Conservation (phyloP, 2,888 invertebrate genomes). For the Formica aserva region DNA sequence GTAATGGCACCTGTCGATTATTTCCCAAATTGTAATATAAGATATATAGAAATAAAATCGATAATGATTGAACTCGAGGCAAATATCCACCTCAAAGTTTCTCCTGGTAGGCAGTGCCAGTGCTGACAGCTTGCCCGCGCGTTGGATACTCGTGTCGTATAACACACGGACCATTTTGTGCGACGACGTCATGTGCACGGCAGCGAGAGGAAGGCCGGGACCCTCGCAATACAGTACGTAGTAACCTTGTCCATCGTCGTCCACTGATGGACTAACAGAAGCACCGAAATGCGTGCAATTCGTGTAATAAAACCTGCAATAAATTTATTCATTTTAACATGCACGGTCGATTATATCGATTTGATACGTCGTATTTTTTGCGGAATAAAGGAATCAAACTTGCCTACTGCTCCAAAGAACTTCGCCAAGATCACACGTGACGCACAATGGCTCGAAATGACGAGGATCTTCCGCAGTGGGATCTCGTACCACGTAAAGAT, state of each 20-base stretch:
- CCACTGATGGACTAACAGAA: slow-evolving; percentile 87
- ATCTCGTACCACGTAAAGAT: slow-evolving; percentile 94
- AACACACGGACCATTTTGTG: slow-evolving; percentile 92
- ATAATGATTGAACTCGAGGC: background rate
- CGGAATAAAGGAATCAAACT: slow-evolving; percentile 18
- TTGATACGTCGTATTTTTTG: background rate
- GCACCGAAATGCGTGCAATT: slow-evolving; percentile 96
- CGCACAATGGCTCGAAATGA: slow-evolving; percentile 92
- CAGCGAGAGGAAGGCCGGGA: slow-evolving; percentile 95
- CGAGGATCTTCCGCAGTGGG: slow-evolving; percentile 90
- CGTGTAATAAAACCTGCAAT: slow-evolving; percentile 88
- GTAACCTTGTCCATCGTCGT: slow-evolving; percentile 79
- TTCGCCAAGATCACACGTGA: slow-evolving; percentile 93
- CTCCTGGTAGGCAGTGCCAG: slow-evolving; percentile 93
- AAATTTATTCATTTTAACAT: background rate
- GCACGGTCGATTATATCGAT: background rate
- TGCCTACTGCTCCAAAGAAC: slow-evolving; percentile 92
- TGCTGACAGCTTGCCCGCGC: slow-evolving; percentile 90
- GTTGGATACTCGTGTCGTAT: slow-evolving; percentile 90
- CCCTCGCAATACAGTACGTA: slow-evolving; percentile 96
- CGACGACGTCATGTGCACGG: slow-evolving; percentile 91
- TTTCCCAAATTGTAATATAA: background rate
- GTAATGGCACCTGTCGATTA: slow-evolving; percentile 88
- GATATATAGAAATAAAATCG: background rate
- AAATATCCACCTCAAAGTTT: slow-evolving; percentile 90